phyloP scores from a whole-genome alignment of 2,888 invertebrate species.

The Chrysolina haemoptera region DNA sequence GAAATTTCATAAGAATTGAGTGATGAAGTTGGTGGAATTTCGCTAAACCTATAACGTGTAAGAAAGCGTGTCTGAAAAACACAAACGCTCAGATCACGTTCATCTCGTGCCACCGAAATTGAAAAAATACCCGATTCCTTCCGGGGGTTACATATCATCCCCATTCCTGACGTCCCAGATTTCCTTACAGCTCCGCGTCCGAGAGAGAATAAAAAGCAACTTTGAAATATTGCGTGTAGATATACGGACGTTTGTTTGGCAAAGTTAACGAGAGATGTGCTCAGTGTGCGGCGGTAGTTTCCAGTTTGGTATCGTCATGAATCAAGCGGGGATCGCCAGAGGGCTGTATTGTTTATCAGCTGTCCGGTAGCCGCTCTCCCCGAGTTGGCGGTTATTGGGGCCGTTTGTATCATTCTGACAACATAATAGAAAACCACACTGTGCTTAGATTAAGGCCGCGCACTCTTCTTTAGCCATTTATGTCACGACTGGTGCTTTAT shows the following conservation, averaged over 20 bases:
- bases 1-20: too few relatives aligned
- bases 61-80: neutral
- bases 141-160: constrained; percentile 35
- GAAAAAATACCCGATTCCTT: neutral
- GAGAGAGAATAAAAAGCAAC: constrained; percentile 39
- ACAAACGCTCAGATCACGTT: neutral
- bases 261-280: constrained; percentile 48
- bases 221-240: constrained; percentile 47
- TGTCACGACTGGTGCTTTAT: constrained; percentile 60
- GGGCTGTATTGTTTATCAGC: constrained; percentile 67
- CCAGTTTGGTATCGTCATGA: constrained; percentile 54
- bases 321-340: constrained; percentile 58
- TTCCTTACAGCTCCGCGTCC: constrained; percentile 29
- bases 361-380: constrained; percentile 66
- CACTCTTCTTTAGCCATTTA: constrained; percentile 61
- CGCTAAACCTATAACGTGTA: neutral
- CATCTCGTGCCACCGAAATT: constrained; percentile 12
- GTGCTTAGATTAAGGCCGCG: constrained; percentile 65
- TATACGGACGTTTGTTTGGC: constrained; percentile 40
- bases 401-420: constrained; percentile 70
- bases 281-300: constrained; percentile 44
- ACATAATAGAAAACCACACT: constrained; percentile 69
- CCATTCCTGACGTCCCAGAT: constrained; percentile 31
- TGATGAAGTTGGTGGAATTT: too few relatives aligned
- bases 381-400: constrained; percentile 67